These are phyloP conservation scores for Toxostoma redivivum DNA, from an alignment of 2,113 vertebrate species.

Conservation along the genomic window DNA sequence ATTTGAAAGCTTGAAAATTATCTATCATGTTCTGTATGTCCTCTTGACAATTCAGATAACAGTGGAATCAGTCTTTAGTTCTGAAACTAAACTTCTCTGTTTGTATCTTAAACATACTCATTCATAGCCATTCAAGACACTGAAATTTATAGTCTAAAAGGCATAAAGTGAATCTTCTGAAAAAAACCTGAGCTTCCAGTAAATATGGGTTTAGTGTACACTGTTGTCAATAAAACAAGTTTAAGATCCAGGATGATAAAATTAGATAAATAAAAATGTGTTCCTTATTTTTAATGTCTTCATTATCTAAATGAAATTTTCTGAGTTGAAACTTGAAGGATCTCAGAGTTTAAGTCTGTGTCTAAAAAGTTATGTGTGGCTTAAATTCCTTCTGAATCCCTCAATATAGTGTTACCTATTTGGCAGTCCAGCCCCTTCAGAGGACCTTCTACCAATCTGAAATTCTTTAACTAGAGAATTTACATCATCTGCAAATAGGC, in stretches of 20 bases:
- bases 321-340: not conserved
- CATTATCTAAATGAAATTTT: not conserved
- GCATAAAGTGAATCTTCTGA: not conserved
- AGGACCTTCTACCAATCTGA: not conserved
- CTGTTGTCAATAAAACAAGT: not conserved
- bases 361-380: not conserved
- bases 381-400: not conserved
- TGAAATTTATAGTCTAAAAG: not conserved
- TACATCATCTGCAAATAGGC: no score
- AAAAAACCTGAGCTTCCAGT: not conserved
- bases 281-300: not conserved
- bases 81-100: not conserved
- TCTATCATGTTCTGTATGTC: not conserved
- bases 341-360: not conserved
- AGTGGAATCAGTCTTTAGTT: not conserved
- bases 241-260: not conserved
- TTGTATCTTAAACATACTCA: not conserved
- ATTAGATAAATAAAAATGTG: not conserved
- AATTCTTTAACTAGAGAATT: not conserved
- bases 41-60: not conserved
- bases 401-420: not conserved
- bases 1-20: not conserved
- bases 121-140: not conserved
- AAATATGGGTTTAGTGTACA: not conserved
- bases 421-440: not conserved